phyloP scores from a whole-genome alignment of 2,888 invertebrate species.

The Salpingus planirostris region DNA sequence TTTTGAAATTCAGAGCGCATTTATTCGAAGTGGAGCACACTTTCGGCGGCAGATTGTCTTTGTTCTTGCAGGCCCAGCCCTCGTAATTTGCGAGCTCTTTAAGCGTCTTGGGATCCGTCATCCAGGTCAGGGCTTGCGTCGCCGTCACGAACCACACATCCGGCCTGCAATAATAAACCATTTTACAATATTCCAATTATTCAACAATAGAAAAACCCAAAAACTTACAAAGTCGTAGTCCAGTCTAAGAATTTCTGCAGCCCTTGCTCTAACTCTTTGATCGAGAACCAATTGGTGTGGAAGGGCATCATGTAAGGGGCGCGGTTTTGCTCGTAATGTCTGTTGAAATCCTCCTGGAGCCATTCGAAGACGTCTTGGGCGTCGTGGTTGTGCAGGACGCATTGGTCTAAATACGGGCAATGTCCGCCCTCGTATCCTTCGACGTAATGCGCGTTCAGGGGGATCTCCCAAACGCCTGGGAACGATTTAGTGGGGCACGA shows the following conservation, averaged over 20 bases:
- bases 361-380: conserved; percentile 67
- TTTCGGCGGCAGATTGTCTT: conserved; percentile 58
- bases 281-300: conserved; percentile 96
- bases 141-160: conserved; percentile 83
- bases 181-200: too few relatives aligned
- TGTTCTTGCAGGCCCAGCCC: conserved; percentile 70
- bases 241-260: conserved; percentile 80
- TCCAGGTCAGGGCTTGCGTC: conserved; percentile 84
- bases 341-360: conserved; percentile 80
- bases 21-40: conserved; percentile 76
- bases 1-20: conserved; percentile 74
- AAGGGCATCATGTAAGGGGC: conserved; percentile 93
- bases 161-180: conserved; percentile 47
- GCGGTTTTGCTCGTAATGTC: conserved; percentile 77
- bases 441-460: conserved; percentile 81
- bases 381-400: conserved; percentile 83
- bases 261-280: conserved; percentile 71
- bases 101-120: conserved; percentile 72
- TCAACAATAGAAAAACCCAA: too few relatives aligned
- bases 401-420: conserved; percentile 86
- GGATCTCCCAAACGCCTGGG: conserved; percentile 89
- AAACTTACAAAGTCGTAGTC: conserved; percentile 59
- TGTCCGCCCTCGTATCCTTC: conserved; percentile 86
- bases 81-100: conserved; percentile 64
- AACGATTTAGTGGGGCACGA: conserved; percentile 86